Conservation (phyloP, 2,113 vertebrate genomes). For the Oceanodroma tethys region DNA sequence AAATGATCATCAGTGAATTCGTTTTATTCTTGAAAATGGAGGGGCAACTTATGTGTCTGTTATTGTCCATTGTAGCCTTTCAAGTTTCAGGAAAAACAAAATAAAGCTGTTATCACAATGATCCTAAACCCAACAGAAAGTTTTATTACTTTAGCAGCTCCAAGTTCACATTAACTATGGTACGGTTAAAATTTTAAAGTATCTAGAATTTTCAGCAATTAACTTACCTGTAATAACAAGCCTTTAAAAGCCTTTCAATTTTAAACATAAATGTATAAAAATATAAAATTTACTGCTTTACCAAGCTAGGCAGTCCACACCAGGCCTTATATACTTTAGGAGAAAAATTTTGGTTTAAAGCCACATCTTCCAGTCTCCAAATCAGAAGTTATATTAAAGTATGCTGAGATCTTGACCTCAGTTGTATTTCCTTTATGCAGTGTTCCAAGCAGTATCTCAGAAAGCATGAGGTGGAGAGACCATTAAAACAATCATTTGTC, state of each 20-base stretch:
- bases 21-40: not conserved
- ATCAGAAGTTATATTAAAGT: not conserved
- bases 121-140: not conserved
- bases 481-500: conserved; percentile 10
- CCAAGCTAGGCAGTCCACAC: not conserved
- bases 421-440: not conserved
- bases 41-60: not conserved
- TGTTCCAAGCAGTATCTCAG: not conserved
- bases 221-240: not conserved
- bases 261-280: not conserved
- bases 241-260: not conserved
- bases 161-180: not conserved
- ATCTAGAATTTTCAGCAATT: not conserved
- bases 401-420: not conserved
- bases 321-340: not conserved
- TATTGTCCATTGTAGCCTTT: not conserved
- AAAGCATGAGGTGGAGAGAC: not conserved
- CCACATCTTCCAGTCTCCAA: not conserved
- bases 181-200: not conserved
- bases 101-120: not conserved
- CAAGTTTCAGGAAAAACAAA: not conserved
- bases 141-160: not conserved
- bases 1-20: not conserved
- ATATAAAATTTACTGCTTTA: not conserved
- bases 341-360: not conserved